Base-by-base conservation (phyloP, 64 coral and sea anemone genomes). In the Acropora tenuis region DNA sequence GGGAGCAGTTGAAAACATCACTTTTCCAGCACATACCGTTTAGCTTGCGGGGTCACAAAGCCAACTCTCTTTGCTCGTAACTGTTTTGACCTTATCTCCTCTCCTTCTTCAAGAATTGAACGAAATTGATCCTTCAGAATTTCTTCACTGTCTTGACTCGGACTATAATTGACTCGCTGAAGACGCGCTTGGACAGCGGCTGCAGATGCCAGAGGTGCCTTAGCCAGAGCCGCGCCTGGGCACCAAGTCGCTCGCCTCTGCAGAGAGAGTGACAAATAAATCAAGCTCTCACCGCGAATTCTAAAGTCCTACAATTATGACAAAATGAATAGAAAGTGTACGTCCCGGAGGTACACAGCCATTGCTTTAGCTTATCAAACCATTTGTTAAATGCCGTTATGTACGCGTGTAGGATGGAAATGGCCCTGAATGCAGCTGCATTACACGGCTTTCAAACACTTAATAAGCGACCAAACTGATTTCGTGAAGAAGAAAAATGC, bases 181-280 rank as follows among this genome's bases (percentile, higher is more conserved):
- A 84, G 13, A 15, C 74, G 80, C 41, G 63, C 44, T 11, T 76
- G 71, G 1, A 91, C 90, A 1, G 89, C 69, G 50, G 90, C 80
- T 3, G 90, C 80, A 15, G 89, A 84, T 13, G 80, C 57, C 1
- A 91, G 90, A 18, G 90, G 90, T 13, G 80, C 74, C 13, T 74
- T 91, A 3, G 90, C 76, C 6, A 91, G 82, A 57, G 50, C 40
- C 7, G 90, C 90, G 4, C 90, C 90, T 48, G 90, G 90, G 53
- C 90, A 91, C 90, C 90, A 91, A 12, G 90, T 91, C 58, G 77
- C 69, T 65, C 90, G 80, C 41, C 90, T 55, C 86, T 85, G 82
- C 10, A 7, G 45, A 78, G 47, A 11, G 47, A 71, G 13, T 40
- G n/a, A n/a, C n/a, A n/a, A n/a, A n/a, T n/a, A n/a, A n/a, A n/a